Base-by-base conservation (phyloP, 2,797 vertebrate species). In the Fringilla coelebs region DNA sequence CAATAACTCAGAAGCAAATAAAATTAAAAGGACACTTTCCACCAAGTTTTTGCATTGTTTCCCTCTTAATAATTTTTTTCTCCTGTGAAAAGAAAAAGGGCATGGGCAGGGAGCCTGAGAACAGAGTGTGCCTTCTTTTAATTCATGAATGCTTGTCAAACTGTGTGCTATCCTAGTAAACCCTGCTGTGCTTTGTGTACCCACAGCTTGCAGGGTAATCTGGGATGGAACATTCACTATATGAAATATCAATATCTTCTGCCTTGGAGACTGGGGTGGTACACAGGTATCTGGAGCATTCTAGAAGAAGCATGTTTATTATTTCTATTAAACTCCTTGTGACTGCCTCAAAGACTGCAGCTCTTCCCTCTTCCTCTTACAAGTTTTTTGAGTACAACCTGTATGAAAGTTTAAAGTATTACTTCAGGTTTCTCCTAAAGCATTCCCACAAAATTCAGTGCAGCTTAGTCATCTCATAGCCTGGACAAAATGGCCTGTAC, bases 311-410 rank as follows among this genome's bases (percentile, higher is more conserved):
- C 2, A 34, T 5, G 65, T 58, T 80, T 88, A 73, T 43, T 6
- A 54, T 52, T 86, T 57, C 38, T 58, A 2, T 38, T 36, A 70
- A 71, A 81, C n/a, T 22, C 32, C 14, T 31, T 29, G 24, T 34
- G 24, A 70, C 9, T 0, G 0, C 2, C n/a, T 57, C 48, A n/a
- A 65, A 92, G 54, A 19, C 4, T 21, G 3, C 14, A 73, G 17
- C 13, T 72, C 15, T 82, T 74, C 45, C 40, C 15, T 85, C 51
- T 54, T 84, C 10, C 11, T 71, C 63, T 72, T 85, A n/a, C 85
- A 94, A 76, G 17, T 9, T 48, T 89, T 72, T 61, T 0, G 0
- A 19, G 17, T 46, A n/a, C 2, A 15, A 36, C 13, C 15, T 58
- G 5, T 41, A 58, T 58, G n/a, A 58, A 83, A 54, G 11, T 49